phyloP scores from a whole-genome alignment of 92 coral and sea anemone species.

The Siderastrea siderea region DNA sequence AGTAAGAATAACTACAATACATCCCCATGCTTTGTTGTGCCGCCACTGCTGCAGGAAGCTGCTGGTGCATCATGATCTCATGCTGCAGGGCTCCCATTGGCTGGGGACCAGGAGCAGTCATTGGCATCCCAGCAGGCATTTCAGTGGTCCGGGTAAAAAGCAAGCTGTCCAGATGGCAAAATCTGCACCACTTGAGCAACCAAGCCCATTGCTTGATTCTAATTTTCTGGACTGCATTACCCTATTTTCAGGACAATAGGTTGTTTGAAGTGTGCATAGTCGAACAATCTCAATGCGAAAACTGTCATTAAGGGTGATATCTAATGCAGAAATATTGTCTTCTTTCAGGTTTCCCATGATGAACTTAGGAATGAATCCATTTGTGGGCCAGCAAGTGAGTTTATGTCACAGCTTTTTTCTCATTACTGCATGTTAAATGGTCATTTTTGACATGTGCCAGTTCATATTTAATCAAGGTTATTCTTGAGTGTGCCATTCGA shows the following conservation, averaged over 20 bases:
- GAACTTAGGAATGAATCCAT: conserved; percentile 68
- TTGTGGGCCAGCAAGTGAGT: conserved; percentile 74
- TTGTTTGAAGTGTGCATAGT: background rate
- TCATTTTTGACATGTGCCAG: no score
- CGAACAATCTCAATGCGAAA: background rate
- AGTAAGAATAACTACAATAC: no score
- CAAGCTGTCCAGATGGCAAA: no score
- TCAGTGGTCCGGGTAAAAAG: conserved; percentile 12
- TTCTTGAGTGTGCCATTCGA: no score
- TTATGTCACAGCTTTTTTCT: background rate
- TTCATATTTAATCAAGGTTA: no score
- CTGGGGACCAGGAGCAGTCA: conserved; percentile 68
- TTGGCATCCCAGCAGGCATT: conserved; percentile 70
- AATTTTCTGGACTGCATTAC: background rate
- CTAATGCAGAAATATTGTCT: background rate
- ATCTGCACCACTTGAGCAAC: no score
- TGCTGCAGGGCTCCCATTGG: conserved; percentile 91
- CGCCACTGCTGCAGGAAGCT: conserved; percentile 76
- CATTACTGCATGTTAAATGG: background rate
- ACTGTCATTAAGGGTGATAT: background rate
- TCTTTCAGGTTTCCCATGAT: conserved; percentile 72
- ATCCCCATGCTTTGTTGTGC: conserved; percentile 63
- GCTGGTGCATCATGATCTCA: conserved; percentile 87
- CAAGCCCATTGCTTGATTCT: no score
- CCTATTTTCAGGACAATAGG: background rate